phyloP scores from a whole-genome alignment of 2,888 invertebrate species.

The Leucophora obtusa region DNA sequence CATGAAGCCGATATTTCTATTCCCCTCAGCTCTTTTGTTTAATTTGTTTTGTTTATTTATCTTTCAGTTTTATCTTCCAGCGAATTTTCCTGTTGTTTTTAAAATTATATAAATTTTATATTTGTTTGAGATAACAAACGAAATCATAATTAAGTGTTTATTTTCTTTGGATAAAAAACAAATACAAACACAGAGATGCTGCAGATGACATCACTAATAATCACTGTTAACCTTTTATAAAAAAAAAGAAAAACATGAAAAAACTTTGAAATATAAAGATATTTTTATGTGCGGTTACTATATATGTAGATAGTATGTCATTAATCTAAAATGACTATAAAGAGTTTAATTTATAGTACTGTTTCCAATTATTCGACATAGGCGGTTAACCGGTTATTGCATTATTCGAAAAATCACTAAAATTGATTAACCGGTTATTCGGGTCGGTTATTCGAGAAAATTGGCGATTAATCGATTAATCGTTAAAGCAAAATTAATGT shows the following conservation, averaged over 20 bases:
- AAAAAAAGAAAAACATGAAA: neutral
- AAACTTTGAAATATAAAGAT: neutral
- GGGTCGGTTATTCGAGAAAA: too few species aligned
- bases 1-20: constrained; percentile 7
- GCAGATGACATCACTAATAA: constrained; percentile 52
- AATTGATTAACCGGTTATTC: too few species aligned
- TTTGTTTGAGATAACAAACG: constrained; percentile 50
- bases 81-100: constrained; percentile 24
- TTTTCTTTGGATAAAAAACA: constrained; percentile 24
- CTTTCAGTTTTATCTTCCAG: constrained; percentile 31
- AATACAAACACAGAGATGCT: constrained; percentile 16
- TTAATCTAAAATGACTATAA: neutral
- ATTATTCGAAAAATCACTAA: too few species aligned
- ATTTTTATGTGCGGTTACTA: neutral
- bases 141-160: constrained; percentile 58
- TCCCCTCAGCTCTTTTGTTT: constrained; percentile 23
- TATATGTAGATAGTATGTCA: neutral
- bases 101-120: constrained; percentile 39
- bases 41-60: constrained; percentile 18
- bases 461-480: too few species aligned
- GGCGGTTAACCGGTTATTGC: too few species aligned
- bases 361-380: too few species aligned
- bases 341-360: too few species aligned
- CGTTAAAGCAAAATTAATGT: too few species aligned
- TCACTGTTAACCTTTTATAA: constrained; percentile 52